Evolutionary conservation across 2,113 vertebrate genomes (phyloP).

Genomic region (Cervus canadensis): DNA sequence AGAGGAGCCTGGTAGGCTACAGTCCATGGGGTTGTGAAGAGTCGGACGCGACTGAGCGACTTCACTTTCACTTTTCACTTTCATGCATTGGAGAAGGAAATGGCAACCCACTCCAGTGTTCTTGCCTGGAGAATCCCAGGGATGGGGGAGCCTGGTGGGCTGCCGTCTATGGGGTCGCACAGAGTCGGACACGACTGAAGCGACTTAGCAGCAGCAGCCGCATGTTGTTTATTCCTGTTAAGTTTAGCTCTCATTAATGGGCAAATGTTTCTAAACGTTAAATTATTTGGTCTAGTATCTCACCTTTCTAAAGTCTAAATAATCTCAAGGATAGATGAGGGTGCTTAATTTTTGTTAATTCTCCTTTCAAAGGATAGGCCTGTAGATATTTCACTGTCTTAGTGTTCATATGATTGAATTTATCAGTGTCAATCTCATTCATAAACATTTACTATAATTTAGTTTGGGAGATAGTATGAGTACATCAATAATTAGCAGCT

Average conservation of each 20-base stretch:
- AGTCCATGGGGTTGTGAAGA: not conserved
- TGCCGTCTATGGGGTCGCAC: fast-evolving
- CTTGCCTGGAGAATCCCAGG: not conserved
- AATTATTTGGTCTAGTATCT: not conserved
- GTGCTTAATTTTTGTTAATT: not conserved
- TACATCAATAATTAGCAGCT: not conserved
- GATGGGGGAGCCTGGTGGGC: not conserved
- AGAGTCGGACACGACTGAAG: not conserved
- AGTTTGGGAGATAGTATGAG: not conserved
- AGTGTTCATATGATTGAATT: constrained; percentile 4
- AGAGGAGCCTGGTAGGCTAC: not conserved
- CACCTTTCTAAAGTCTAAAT: not conserved
- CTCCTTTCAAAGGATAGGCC: not conserved
- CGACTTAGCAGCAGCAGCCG: not conserved
- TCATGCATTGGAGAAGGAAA: not conserved
- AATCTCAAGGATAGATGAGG: not conserved
- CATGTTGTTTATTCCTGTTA: not conserved
- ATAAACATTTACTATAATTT: not conserved
- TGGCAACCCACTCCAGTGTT: not conserved
- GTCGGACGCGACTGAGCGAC: fast-evolving
- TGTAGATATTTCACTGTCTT: not conserved
- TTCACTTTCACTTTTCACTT: not conserved
- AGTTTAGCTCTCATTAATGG: not conserved
- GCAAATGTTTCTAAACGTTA: not conserved
- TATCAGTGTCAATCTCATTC: not conserved